Conservation (phyloP, 2,888 invertebrate species). For the Standfussiana lucernea region DNA sequence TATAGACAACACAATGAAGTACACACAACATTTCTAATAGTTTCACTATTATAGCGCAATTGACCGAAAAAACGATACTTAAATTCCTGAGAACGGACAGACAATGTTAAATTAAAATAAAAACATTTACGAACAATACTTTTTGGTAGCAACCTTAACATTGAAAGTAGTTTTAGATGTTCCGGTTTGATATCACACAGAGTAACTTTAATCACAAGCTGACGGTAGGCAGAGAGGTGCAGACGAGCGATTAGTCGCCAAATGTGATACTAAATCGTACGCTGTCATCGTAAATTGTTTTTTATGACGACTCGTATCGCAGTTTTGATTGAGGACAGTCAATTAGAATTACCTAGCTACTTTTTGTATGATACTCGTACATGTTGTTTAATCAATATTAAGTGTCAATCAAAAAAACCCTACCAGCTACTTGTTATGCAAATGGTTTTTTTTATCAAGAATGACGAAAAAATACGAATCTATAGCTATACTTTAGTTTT, state of each 20-base stretch:
- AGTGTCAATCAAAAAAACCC: neutral
- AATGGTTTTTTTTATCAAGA: too few relatives aligned
- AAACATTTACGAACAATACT: conserved; percentile 54
- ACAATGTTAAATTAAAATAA: conserved; percentile 52
- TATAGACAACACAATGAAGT: conserved; percentile 28
- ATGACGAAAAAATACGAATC: neutral
- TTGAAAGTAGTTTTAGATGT: conserved; percentile 64
- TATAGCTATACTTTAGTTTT: neutral
- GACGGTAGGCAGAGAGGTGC: conserved; percentile 29
- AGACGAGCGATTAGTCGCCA: conserved; percentile 46
- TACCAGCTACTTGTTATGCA: too few relatives aligned
- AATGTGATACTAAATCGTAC: conserved; percentile 21
- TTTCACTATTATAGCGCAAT: conserved; percentile 36
- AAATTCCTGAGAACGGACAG: conserved; percentile 55
- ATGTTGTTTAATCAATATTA: neutral
- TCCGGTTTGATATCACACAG: conserved; percentile 59
- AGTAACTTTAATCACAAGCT: conserved; percentile 47
- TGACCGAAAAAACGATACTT: conserved; percentile 52
- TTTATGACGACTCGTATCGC: neutral
- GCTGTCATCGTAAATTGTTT: conserved; percentile 18
- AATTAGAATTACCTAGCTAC: neutral
- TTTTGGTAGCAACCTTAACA: conserved; percentile 61
- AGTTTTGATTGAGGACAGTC: neutral
- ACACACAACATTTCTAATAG: conserved; percentile 21
- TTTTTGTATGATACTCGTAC: neutral